phyloP scores from a whole-genome alignment of 2,888 invertebrate species.

The Koerneria pararmatus region DNA sequence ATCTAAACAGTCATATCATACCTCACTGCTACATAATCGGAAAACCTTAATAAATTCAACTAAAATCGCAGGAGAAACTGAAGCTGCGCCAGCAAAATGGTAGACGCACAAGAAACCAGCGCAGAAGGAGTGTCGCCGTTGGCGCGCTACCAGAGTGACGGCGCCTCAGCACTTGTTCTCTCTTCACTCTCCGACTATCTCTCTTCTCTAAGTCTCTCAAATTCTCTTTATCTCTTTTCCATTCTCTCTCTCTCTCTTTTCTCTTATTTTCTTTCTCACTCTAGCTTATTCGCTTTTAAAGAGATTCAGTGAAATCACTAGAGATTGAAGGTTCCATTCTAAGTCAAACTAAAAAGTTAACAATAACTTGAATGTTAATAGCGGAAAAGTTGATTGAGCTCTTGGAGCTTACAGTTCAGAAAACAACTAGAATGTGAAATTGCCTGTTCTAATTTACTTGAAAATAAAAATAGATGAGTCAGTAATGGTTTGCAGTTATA shows the following conservation, averaged over 20 bases:
- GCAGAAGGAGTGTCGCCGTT: slow-evolving; percentile 31
- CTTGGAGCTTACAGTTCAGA: too few species aligned
- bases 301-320: neutral
- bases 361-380: too few species aligned
- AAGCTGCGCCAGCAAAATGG: slow-evolving; percentile 45
- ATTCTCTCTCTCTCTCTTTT: neutral
- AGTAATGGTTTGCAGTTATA: too few species aligned
- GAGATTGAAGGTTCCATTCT: too few species aligned
- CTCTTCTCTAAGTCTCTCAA: neutral
- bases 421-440: too few species aligned
- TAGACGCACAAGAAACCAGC: slow-evolving; percentile 34
- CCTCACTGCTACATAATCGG: too few species aligned
- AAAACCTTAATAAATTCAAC: too few species aligned
- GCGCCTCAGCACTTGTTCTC: neutral
- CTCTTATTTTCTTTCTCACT: neutral
- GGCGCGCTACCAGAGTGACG: slow-evolving; percentile 11
- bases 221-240: neutral
- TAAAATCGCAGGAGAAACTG: slow-evolving; percentile 47
- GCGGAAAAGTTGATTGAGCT: too few species aligned
- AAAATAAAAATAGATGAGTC: too few species aligned
- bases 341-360: too few species aligned
- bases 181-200: neutral
- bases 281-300: neutral
- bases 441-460: too few species aligned
- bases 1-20: too few species aligned